Conservation (phyloP, 2,888 invertebrate genomes). For the Cephus pulcher region DNA sequence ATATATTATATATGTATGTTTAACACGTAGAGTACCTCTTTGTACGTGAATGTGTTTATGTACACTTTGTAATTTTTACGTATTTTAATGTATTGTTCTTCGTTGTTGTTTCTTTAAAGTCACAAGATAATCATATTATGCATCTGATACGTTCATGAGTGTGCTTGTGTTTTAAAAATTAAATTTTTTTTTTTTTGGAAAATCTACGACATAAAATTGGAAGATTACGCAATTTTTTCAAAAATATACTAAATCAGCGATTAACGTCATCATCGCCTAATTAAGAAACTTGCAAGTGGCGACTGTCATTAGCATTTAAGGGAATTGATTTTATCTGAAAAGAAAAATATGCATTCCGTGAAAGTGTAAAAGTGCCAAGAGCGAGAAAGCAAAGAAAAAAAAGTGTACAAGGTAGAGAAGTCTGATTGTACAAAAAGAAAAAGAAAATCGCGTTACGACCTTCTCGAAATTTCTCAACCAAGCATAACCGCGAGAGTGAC, state of each 20-base stretch:
- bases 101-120: neutral
- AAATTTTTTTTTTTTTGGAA: no score
- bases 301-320: neutral
- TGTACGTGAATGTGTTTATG: neutral
- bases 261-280: neutral
- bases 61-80: neutral
- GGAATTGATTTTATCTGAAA: neutral
- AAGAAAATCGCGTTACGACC: neutral
- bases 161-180: neutral
- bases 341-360: conserved; percentile 4
- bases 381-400: conserved; percentile 24
- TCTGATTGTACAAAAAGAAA: neutral
- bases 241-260: neutral
- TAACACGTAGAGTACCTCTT: neutral
- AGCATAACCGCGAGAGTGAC: neutral
- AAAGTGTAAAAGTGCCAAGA: conserved; percentile 38
- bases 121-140: neutral
- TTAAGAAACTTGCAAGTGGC: neutral
- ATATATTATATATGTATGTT: neutral
- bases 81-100: neutral
- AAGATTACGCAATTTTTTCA: no score
- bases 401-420: neutral
- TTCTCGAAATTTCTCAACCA: neutral
- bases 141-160: neutral
- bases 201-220: no score